phyloP scores from a whole-genome alignment of 2,113 vertebrate genomes.

The Microtus ochrogaster region DNA sequence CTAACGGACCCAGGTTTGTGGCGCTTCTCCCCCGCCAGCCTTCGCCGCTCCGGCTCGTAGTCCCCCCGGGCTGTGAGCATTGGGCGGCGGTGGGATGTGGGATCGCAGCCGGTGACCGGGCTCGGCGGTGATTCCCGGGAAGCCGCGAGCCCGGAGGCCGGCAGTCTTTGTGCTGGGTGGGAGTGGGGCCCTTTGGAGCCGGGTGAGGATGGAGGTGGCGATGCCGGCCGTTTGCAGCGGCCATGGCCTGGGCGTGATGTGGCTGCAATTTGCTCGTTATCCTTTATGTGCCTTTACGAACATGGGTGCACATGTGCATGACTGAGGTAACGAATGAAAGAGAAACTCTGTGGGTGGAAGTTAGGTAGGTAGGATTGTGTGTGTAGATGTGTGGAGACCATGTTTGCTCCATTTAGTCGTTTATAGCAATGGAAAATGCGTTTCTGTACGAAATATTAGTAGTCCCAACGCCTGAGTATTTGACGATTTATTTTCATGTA shows the following conservation, averaged over 20 bases:
- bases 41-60: accelerated
- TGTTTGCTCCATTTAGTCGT: background rate
- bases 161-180: constrained; percentile 26
- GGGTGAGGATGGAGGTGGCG: background rate
- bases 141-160: background rate
- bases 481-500: background rate
- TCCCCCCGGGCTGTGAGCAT: background rate
- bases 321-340: background rate
- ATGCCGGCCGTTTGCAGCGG: background rate
- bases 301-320: background rate
- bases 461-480: background rate
- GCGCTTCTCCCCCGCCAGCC: accelerated
- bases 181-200: background rate
- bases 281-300: background rate
- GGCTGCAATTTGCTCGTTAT: background rate
- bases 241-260: background rate
- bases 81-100: background rate
- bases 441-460: background rate
- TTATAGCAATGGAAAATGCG: background rate
- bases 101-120: background rate
- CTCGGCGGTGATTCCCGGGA: constrained; percentile 21
- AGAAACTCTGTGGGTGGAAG: background rate
- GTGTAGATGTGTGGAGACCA: background rate
- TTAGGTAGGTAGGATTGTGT: background rate
- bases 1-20: constrained; percentile 18